Percentiles rank a stretch among this genome's conserved stretches.
Evolutionary conservation across 2,888 invertebrate genomes (phyloP).

Genomic region (Caenorhabditis sulstoni): DNA sequence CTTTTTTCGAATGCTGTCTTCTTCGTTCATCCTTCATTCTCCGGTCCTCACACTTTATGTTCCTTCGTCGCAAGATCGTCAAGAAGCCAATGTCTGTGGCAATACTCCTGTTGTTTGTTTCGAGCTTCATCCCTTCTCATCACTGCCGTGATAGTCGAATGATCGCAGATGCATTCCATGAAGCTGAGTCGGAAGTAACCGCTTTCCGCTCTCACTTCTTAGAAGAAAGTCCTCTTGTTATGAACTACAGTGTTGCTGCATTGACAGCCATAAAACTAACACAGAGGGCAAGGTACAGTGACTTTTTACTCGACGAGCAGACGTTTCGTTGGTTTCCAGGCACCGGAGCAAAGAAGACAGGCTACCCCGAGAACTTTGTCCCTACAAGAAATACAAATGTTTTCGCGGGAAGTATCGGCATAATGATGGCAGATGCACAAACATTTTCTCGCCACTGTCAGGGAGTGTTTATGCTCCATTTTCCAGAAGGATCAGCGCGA

Average conservation of each 20-base stretch:
- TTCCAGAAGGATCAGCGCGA: slow-evolving; percentile 39
- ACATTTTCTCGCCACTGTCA: slow-evolving; percentile 33
- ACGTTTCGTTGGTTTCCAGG: too few relatives aligned
- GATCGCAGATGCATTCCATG: slow-evolving; percentile 1
- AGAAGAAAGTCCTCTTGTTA: background rate
- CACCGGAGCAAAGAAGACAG: slow-evolving; percentile 4
- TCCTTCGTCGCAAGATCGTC: too few relatives aligned
- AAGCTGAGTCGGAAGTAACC: slow-evolving; percentile 19
- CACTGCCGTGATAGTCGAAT: too few relatives aligned
- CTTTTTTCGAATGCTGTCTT: background rate
- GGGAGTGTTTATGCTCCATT: slow-evolving; percentile 39
- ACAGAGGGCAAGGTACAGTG: slow-evolving; percentile 9
- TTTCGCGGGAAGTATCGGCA: slow-evolving; percentile 37
- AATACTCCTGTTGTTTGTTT: too few relatives aligned
- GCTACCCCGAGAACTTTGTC: slow-evolving; percentile 38
- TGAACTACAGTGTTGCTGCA: slow-evolving; percentile 49
- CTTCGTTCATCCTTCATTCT: too few relatives aligned
- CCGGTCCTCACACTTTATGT: too few relatives aligned
- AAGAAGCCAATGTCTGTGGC: too few relatives aligned
- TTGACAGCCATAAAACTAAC: slow-evolving; percentile 39
- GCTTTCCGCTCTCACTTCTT: slow-evolving; percentile 13
- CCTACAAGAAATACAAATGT: slow-evolving; percentile 47
- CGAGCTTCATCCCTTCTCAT: too few relatives aligned
- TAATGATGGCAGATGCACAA: slow-evolving; percentile 47
- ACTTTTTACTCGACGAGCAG: too few relatives aligned